phyloP scores from a whole-genome alignment of 2,113 vertebrate species.

The Argyrosomus japonicus region DNA sequence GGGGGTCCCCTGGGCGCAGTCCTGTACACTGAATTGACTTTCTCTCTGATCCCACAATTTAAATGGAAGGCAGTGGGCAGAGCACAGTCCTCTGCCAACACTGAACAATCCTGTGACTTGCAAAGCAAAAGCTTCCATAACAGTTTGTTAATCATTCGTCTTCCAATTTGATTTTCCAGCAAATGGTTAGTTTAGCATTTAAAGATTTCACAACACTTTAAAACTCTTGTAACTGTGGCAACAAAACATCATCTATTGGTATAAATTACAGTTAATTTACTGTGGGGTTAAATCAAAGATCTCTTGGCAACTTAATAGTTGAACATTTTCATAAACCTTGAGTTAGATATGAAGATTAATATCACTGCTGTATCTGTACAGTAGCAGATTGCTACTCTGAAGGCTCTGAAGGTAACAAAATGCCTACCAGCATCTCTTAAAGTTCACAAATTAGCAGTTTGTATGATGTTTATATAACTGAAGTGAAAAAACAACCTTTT shows the following conservation, averaged over 20 bases:
- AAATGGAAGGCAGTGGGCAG: conserved; percentile 38
- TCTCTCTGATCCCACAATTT: conserved; percentile 47
- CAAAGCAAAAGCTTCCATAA: conserved; percentile 13
- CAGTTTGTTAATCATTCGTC: conserved; percentile 7
- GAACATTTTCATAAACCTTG: neutral
- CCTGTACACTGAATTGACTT: conserved; percentile 47
- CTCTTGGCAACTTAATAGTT: no score
- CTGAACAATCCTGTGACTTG: conserved; percentile 25
- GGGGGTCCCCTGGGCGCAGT: conserved; percentile 42
- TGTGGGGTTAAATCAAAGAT: neutral
- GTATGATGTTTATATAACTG: no score
- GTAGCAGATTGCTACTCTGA: neutral
- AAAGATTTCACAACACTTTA: neutral
- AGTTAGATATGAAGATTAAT: neutral
- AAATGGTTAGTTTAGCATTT: neutral
- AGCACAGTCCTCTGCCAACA: conserved; percentile 27
- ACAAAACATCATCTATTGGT: neutral
- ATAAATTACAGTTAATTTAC: neutral
- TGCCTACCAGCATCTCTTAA: neutral
- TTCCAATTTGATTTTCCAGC: neutral
- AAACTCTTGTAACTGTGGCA: neutral
- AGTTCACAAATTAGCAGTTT: neutral
- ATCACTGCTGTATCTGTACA: neutral
- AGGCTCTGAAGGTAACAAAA: neutral
- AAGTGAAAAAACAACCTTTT: no score